Base-by-base conservation (phyloP, 2,888 invertebrate genomes). In the Macropis europaea region DNA sequence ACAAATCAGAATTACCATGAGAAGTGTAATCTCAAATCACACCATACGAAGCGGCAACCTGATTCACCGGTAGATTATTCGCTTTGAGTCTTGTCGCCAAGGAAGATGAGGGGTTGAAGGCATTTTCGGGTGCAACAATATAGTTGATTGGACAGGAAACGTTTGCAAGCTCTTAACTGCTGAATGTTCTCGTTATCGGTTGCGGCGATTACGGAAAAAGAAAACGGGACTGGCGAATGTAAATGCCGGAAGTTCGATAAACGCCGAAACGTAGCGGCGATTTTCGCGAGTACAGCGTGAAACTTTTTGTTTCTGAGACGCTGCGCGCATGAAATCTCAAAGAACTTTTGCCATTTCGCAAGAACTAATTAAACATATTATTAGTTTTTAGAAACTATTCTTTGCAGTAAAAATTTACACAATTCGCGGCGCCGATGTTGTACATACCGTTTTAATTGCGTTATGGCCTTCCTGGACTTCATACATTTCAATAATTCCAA, bases 131-230 rank as follows among this genome's bases (percentile, higher is more conserved):
- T 56, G 70, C 48, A 70, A 85, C 86, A 86, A 86, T 85, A 76
- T 76, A 69, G 80, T 74, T 86, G 86, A 86, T 86, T 86, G 86
- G 77, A 75, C 82, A 79, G 82, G 81, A 81, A 85, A 80, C 82
- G 82, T 84, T 85, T 71, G 79, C 73, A 79, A 77, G 83, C 83
- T 77, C 84, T 86, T 84, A 87, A 84, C 66, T 68, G 78, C 72
- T 86, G 84, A 79, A 88, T 85, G 60, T 84, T 86, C 77, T 89
- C 86, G 83, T 87, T 87, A 76, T 86, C 83, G 38, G 61, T 6
- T 32, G 47, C 45, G 54, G 42, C 60, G 43, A 24, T 30, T 30
- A 50, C 42, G n/a, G 19, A 32, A 15, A 59, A 74, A 70, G 53
- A 53, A 53, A 52, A 43, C 15, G 30, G 28, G 22, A 60, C 28